Conservation (phyloP, 2,888 invertebrate genomes). For the Leptopterna dolabrata region DNA sequence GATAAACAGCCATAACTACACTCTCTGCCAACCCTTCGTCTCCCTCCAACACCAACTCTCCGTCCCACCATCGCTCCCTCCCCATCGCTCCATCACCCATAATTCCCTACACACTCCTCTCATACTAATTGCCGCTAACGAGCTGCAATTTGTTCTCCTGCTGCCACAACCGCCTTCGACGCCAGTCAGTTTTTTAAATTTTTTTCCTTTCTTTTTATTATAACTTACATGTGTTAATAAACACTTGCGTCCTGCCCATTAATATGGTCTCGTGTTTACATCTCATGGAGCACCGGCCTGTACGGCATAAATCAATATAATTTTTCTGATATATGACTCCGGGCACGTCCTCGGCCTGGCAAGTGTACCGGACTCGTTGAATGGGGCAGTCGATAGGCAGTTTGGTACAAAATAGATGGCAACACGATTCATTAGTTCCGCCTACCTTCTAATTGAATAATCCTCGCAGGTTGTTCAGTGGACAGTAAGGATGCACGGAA, state of each 20-base stretch:
- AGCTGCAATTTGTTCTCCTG: conserved; percentile 50
- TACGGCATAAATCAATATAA: conserved; percentile 42
- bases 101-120: background rate
- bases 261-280: conserved; percentile 43
- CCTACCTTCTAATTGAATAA: background rate
- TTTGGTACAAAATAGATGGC: background rate
- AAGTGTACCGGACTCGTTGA: background rate
- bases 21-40: background rate
- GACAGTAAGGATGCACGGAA: too few relatives aligned
- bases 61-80: too few relatives aligned
- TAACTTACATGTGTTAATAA: conserved; percentile 47
- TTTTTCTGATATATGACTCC: conserved; percentile 26
- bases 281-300: conserved; percentile 9
- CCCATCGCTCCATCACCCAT: background rate
- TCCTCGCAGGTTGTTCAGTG: background rate
- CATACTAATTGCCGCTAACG: conserved; percentile 56
- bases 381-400: background rate
- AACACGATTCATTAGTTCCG: background rate
- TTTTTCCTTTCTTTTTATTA: background rate
- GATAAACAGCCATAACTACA: conserved; percentile 31
- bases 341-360: conserved; percentile 16
- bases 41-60: background rate
- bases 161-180: conserved; percentile 9
- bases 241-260: conserved; percentile 1
- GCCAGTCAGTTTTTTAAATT: conserved; percentile 7